Base-by-base conservation (phyloP, 2,797 vertebrate species). In the Hirundo rustica region DNA sequence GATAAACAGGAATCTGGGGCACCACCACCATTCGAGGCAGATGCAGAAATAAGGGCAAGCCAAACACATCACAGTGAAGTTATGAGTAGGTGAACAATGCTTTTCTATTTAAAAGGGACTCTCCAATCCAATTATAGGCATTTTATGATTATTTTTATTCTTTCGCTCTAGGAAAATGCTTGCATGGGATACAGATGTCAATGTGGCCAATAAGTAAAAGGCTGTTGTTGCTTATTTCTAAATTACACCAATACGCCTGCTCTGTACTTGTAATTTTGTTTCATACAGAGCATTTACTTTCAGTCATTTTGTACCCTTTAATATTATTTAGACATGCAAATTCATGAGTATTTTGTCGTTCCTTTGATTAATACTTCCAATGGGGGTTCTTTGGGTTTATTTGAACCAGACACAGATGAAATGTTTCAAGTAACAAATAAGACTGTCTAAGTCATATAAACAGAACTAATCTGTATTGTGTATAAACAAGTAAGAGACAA, bases 1-100 rank as follows among this genome's bases (percentile, higher is more conserved):
- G 92, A 87, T 86, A 91, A 88, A 48, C 3, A 7, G 16, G 60
- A 62, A 44, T 95, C 97, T 77, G 92, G 66, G 22, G n/a, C 79
- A 4, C 78, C 93, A 13, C 95, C 96, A 8, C 1, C 47, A 7
- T 71, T 95, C 0, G n/a, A 85, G 62, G 74, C 92, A 44, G 94
- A 95, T 4, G 25, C 36, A 14, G 67, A 85, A 22, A 23, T 23
- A 38, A 23, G 10, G 8, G 1, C 54, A 73, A 88, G 38, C 21
- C 60, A 71, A 70, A n/a, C 34, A 1, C 89, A 95, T 38, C 60
- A 4, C 34, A 80, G 4, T 32, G 97, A 97, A 68, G 95, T 82
- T 16, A 80, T 0, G 3, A 81, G 92, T 96, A 93, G 40, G 92
- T 78, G 76, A 91, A 74, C 27, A 1, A 78, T 65, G 21, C 18